Conservation (phyloP, 1,140 invertebrate genomes). For the Saccostrea cuccullata region DNA sequence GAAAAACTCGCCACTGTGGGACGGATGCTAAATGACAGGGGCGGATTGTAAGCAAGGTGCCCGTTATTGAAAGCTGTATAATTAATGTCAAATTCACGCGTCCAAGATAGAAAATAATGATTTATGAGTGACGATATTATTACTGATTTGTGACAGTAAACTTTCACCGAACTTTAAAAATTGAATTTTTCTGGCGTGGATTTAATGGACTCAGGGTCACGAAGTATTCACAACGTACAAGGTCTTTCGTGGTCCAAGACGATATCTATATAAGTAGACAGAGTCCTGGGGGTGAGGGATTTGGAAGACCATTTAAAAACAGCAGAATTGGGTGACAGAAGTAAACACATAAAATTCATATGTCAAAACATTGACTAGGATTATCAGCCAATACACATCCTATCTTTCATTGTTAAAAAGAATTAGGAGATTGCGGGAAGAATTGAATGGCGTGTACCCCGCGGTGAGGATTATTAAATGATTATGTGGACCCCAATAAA, state of each 20-base stretch:
- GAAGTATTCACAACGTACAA: not conserved
- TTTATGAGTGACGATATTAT: constrained; percentile 9
- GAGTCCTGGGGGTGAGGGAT: not conserved
- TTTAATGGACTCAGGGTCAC: constrained; percentile 8
- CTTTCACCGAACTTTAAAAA: not conserved
- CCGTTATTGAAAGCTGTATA: not conserved
- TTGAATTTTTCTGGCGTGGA: not conserved
- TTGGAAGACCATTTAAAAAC: not conserved
- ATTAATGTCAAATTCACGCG: constrained; percentile 1
- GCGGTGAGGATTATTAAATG: constrained; percentile 30
- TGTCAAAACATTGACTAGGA: constrained; percentile 5
- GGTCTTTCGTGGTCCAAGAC: not conserved
- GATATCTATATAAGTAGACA: not conserved
- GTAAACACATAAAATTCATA: constrained; percentile 25
- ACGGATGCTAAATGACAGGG: not conserved
- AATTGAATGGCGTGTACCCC: not conserved
- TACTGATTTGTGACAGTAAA: constrained; percentile 3
- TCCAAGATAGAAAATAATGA: not conserved
- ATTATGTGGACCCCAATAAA: constrained; percentile 20
- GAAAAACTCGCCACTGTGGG: not conserved
- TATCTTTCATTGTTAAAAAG: constrained; percentile 27
- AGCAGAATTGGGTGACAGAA: not conserved
- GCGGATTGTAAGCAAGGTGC: not conserved
- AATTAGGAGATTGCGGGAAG: constrained; percentile 22
- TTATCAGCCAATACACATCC: constrained; percentile 6